Evolutionary conservation across 2,888 invertebrate genomes (phyloP), one percentile per base, ranked within the genome.

Genomic region (Netelia inedita): DNA sequence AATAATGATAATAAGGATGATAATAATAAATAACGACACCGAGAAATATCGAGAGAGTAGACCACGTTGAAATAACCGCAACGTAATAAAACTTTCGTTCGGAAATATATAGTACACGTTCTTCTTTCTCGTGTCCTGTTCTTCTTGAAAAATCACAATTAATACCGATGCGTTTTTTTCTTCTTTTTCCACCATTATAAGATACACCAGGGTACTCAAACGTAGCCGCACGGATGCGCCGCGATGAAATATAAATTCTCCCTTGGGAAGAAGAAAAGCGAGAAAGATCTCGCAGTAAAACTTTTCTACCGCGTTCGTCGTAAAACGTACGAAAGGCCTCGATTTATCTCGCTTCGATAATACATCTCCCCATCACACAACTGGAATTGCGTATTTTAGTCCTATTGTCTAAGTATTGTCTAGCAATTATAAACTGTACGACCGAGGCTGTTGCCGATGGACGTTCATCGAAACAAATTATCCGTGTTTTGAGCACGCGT

Each of bases 41-140:
- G 21, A 69, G 57, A 73, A 66, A 76, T 35, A 50, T 41, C 28
- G 19, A 68, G 41, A 61, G 55, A 55, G 57, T 57, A 9, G 59
- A 61, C 43, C 41, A 74, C 50, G 21, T 65, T 28, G 23, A 63
- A 16, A 66, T 57, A 57, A 76, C 35, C 23, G 75, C 55, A 75
- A 55, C 14, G 65, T 16, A 21, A 55, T 75, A 46, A 66, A 75
- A 66, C 65, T 65, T 75, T 75, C 65, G 8, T 75, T 65, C 57
- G 19, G 16, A 57, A 57, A 57, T 57, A 19, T 57, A 19, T 19
- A 57, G 19, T 19, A 19, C 57, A 19, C n/a, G 16, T 57, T 21
- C 16, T 57, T 19, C 16, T 19, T 9, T 57, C 57, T 57, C 57
- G 21, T 19, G 57, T 19, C 9, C 57, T 57, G 5, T 19, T 57